A percentile compares a stretch with the other conserved stretches of the same genome.
Conservation (phyloP, 2,888 invertebrate genomes). For the Melieria omissa region DNA sequence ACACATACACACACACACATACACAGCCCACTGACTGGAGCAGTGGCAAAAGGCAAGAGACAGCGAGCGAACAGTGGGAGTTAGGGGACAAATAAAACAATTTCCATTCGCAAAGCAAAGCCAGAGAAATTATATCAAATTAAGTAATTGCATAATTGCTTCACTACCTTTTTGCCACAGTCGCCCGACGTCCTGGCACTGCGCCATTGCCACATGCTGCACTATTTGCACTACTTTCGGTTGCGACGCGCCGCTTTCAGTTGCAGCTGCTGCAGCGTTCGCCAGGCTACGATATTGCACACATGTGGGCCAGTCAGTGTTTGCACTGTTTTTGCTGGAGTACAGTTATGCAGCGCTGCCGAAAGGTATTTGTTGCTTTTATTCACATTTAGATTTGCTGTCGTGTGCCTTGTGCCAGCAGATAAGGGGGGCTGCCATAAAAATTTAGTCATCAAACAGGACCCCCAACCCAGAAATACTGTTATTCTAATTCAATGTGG, state of each 20-base stretch:
- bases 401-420: too few relatives aligned
- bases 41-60: background rate
- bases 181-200: background rate
- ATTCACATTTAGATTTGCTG: too few relatives aligned
- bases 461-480: too few relatives aligned
- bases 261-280: too few relatives aligned
- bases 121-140: conserved; percentile 45
- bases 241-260: background rate
- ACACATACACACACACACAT: background rate
- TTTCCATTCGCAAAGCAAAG: conserved; percentile 33
- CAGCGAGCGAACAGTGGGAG: background rate
- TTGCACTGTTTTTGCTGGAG: too few relatives aligned
- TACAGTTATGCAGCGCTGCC: too few relatives aligned
- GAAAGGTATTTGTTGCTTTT: too few relatives aligned
- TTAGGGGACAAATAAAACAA: conserved; percentile 23
- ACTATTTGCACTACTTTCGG: background rate
- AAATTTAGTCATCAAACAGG: too few relatives aligned
- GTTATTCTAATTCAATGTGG: too few relatives aligned
- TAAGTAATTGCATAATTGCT: conserved; percentile 55
- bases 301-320: too few relatives aligned
- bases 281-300: too few relatives aligned
- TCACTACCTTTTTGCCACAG: conserved; percentile 42
- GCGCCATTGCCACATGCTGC: background rate
- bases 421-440: too few relatives aligned
- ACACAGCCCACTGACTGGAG: background rate